phyloP scores from a whole-genome alignment of 1,140 invertebrate species.

The Habropoda laboriosa region DNA sequence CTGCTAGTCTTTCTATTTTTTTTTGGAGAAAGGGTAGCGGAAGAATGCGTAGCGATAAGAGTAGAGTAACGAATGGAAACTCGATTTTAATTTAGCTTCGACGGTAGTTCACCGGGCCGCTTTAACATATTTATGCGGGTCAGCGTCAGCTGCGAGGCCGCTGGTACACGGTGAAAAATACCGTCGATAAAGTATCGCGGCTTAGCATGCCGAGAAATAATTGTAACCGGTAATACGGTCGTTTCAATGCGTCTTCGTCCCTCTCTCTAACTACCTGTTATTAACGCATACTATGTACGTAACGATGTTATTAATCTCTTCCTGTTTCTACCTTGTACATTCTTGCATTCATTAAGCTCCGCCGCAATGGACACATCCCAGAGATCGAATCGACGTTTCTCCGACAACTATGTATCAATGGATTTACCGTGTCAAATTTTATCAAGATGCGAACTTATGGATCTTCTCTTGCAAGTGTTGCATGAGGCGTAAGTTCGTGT shows the following conservation, averaged over 20 bases:
- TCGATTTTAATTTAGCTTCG: conserved; percentile 60
- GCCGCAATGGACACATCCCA: no score
- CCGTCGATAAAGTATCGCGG: conserved; percentile 41
- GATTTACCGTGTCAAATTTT: no score
- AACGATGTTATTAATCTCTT: conserved; percentile 7
- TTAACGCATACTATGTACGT: background rate
- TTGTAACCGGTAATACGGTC: background rate
- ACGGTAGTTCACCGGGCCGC: conserved; percentile 28
- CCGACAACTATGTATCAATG: no score
- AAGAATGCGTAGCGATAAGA: conserved; percentile 24
- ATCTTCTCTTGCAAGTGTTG: no score
- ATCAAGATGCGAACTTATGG: no score
- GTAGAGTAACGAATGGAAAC: conserved; percentile 42
- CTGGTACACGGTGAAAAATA: conserved; percentile 49
- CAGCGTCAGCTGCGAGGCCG: conserved; percentile 49
- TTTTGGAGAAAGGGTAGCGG: no score
- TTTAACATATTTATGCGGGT: conserved; percentile 48
- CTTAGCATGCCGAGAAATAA: conserved; percentile 38
- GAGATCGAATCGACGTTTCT: no score
- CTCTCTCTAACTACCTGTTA: background rate
- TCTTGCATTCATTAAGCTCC: background rate
- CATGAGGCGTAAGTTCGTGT: no score
- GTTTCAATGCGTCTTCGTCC: conserved; percentile 15
- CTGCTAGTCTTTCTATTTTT: no score
- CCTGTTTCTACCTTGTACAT: background rate